These are phyloP conservation scores for Ochropleura plecta DNA, from an alignment of 2,888 invertebrate genomes.

Conservation along the genomic window DNA sequence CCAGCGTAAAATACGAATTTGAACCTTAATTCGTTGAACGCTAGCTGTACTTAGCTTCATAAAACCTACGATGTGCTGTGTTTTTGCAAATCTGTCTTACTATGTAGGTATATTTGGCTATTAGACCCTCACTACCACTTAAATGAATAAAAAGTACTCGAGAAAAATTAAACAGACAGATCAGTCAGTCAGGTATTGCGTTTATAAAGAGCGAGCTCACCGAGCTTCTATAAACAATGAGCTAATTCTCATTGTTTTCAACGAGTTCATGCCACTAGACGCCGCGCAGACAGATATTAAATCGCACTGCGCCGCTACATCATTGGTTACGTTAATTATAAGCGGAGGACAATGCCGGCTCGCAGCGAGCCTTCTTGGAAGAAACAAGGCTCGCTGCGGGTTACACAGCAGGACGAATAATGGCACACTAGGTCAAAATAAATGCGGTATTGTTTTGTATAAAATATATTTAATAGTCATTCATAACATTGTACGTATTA, in stretches of 20 bases:
- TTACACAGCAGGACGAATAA: conserved; percentile 1
- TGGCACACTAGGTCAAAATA: conserved; percentile 14
- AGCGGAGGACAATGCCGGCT: conserved; percentile 61
- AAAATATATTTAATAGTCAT: conserved; percentile 68
- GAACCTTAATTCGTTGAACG: not conserved
- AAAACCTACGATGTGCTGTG: not conserved
- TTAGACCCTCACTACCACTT: not conserved
- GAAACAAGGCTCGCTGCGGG: no score
- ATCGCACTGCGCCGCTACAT: conserved; percentile 25
- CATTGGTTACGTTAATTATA: conserved; percentile 71
- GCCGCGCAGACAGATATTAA: not conserved
- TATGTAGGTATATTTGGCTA: not conserved
- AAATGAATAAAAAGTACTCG: no score
- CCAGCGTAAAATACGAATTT: not conserved
- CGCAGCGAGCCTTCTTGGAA: conserved; percentile 39
- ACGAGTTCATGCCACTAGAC: not conserved
- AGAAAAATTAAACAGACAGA: not conserved
- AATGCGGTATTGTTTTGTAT: conserved; percentile 41
- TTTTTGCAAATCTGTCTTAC: not conserved
- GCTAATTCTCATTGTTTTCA: conserved; percentile 10
- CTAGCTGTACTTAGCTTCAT: not conserved
- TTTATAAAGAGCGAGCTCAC: not conserved
- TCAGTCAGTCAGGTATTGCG: not conserved
- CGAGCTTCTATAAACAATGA: not conserved
- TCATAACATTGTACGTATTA: conserved; percentile 51